Conservation (phyloP, 2,888 invertebrate genomes). For the Chrysolina oricalcia region DNA sequence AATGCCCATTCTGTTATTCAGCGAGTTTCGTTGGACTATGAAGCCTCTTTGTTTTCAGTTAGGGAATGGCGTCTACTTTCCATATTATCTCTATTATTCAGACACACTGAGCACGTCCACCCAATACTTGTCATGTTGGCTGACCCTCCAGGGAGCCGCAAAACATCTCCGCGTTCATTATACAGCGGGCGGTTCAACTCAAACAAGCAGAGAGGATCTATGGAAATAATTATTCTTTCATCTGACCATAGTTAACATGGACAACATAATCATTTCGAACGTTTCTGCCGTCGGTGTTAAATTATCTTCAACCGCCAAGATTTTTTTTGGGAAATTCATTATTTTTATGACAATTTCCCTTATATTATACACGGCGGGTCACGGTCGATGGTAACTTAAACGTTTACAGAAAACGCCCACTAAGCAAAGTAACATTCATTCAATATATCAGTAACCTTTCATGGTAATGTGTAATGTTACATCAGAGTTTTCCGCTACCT, state of each 20-base stretch:
- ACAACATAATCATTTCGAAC: not conserved
- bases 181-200: not conserved
- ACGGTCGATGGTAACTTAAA: too few relatives aligned
- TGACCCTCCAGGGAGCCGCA: conserved; percentile 6
- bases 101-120: conserved; percentile 6
- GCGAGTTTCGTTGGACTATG: not conserved
- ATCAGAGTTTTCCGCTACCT: too few relatives aligned
- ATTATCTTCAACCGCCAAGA: not conserved
- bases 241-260: not conserved
- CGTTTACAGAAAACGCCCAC: too few relatives aligned
- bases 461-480: too few relatives aligned
- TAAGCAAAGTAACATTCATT: too few relatives aligned
- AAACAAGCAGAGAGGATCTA: not conserved
- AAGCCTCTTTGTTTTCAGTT: conserved; percentile 17
- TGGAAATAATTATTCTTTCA: not conserved
- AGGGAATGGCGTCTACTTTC: conserved; percentile 27
- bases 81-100: conserved; percentile 37
- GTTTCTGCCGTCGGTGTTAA: not conserved
- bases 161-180: conserved; percentile 6
- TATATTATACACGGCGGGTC: too few relatives aligned
- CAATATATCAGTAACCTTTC: too few relatives aligned
- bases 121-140: conserved; percentile 6
- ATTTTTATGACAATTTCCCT: too few relatives aligned
- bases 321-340: not conserved
- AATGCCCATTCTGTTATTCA: conserved; percentile 22